A percentile compares a stretch with the other conserved stretches of the same genome.
These are phyloP conservation scores for Trichonephila clavipes DNA, from an alignment of 1,140 invertebrate species.

Conservation along the genomic window DNA sequence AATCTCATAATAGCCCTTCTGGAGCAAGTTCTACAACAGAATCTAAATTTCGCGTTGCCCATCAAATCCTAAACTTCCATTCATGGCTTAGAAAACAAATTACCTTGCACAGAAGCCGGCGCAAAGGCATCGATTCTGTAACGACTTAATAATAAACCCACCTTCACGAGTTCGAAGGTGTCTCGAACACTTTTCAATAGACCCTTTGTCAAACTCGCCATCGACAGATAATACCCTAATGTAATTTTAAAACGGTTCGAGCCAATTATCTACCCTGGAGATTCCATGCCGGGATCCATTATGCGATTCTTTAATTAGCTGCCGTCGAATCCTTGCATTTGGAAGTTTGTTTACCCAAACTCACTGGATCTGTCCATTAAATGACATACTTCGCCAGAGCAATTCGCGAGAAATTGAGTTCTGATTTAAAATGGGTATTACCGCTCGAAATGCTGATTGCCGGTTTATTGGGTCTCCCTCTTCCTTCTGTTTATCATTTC, in stretches of 20 bases:
- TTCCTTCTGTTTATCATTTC: background rate
- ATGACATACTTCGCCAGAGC: slow-evolving; percentile 9
- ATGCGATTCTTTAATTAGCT: slow-evolving; percentile 66
- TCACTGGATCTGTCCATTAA: background rate
- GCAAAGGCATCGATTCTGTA: slow-evolving; percentile 30
- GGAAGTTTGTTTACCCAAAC: slow-evolving; percentile 54
- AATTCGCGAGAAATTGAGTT: slow-evolving; percentile 7
- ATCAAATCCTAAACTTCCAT: background rate
- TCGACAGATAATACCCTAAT: slow-evolving; percentile 53
- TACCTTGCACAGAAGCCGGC: background rate
- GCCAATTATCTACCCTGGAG: slow-evolving; percentile 58
- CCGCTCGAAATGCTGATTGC: slow-evolving; percentile 2
- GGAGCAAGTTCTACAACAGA: background rate
- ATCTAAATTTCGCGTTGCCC: background rate
- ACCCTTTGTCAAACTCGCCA: slow-evolving; percentile 50
- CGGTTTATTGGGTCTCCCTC: background rate
- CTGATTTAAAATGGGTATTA: slow-evolving; percentile 34
- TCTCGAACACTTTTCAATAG: slow-evolving; percentile 19
- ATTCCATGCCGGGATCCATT: slow-evolving; percentile 34
- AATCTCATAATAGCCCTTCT: background rate
- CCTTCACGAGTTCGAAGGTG: background rate
- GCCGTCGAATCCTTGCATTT: background rate
- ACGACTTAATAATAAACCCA: slow-evolving; percentile 59
- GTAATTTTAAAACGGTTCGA: slow-evolving; percentile 65
- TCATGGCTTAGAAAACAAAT: slow-evolving; percentile 35